These are phyloP conservation scores for Montipora cactus DNA, from an alignment of 64 coral and sea anemone genomes.

Conservation along the genomic window DNA sequence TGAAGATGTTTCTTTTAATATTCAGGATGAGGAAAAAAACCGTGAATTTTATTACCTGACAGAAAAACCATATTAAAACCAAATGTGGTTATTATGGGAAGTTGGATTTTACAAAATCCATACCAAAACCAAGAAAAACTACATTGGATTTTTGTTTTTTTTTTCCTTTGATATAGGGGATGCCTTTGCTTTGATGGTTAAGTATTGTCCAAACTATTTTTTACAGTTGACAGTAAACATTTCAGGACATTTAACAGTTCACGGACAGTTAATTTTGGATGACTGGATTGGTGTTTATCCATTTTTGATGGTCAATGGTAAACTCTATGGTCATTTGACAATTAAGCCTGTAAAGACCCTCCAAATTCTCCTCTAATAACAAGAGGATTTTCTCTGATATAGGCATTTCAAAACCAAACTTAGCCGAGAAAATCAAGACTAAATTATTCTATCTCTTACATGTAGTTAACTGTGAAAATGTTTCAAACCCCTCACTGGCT, in stretches of 20 bases:
- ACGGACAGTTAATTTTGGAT: background rate
- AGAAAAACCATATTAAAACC: too few relatives aligned
- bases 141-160: too few relatives aligned
- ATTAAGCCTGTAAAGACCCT: background rate
- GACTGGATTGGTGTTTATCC: background rate
- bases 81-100: too few relatives aligned
- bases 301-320: background rate
- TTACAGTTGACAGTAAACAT: background rate
- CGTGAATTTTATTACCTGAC: too few relatives aligned
- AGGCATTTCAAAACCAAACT: background rate
- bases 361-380: background rate
- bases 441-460: background rate
- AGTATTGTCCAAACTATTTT: background rate
- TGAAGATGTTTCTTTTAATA: constrained; percentile 15
- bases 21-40: constrained; percentile 5
- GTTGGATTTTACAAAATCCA: too few relatives aligned
- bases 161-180: too few relatives aligned
- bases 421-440: background rate
- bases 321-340: background rate
- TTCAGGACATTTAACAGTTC: background rate
- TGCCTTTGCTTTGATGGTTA: background rate
- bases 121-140: too few relatives aligned
- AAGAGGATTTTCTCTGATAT: background rate
- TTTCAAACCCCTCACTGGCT: background rate
- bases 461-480: background rate